Conservation (phyloP, 2,888 invertebrate species). For the Himalopsyche japonica region DNA sequence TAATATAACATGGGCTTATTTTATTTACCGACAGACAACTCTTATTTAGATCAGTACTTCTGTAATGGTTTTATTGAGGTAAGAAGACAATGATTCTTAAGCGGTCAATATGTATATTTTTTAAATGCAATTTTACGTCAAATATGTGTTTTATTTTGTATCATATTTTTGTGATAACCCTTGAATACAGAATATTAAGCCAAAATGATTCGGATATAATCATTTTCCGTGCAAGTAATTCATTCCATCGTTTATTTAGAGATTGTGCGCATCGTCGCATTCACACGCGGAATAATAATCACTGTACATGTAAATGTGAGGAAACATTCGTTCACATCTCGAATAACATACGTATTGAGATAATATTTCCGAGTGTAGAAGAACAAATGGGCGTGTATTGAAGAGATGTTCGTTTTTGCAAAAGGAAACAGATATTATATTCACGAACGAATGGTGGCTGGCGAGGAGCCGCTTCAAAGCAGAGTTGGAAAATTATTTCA, state of each 20-base stretch:
- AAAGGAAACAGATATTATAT: conserved; percentile 12
- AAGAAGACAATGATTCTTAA: too few relatives aligned
- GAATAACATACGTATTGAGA: background rate
- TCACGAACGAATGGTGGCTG: background rate
- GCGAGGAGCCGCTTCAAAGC: background rate
- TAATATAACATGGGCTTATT: too few relatives aligned
- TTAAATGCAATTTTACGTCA: too few relatives aligned
- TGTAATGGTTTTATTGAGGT: too few relatives aligned
- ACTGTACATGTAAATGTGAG: background rate
- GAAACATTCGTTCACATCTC: background rate
- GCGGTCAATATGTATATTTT: too few relatives aligned
- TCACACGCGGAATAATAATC: conserved; percentile 2
- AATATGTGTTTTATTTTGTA: too few relatives aligned
- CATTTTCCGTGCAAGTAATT: conserved; percentile 4
- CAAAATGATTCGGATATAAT: conserved; percentile 5
- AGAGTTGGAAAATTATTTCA: background rate
- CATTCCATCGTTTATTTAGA: conserved; percentile 20
- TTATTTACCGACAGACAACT: too few relatives aligned
- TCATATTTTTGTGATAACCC: background rate
- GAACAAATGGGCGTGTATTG: background rate
- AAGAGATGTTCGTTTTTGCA: background rate
- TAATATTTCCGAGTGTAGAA: background rate
- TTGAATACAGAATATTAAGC: background rate
- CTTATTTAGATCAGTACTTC: too few relatives aligned
- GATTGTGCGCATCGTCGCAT: conserved; percentile 20